Base-by-base conservation (phyloP, 2,797 vertebrate species). In the Sciurus carolinensis region DNA sequence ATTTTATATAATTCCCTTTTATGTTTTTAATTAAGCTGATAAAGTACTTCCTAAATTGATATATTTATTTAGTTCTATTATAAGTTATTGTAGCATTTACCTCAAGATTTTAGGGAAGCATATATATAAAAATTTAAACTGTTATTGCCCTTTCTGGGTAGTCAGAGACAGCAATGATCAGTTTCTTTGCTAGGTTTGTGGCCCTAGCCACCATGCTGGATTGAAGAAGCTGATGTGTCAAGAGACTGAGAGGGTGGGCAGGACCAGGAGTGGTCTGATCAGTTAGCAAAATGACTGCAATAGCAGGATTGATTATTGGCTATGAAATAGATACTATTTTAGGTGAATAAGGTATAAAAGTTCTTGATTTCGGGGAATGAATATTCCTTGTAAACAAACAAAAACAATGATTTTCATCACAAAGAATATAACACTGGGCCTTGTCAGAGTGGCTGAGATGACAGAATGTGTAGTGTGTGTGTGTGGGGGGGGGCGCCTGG, bases 191-290 rank as follows among this genome's bases (percentile, higher is more conserved):
- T 71, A 3, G 17, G 18, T 5, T 50, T 44, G 26, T 47, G 83
- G 14, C 4, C 0, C n/a, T 18, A 33, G 24, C 14, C 6, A 20
- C 13, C 50, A 59, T 1, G 15, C 1, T 1, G 4, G 4, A n/a
- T 6, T 0, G 2, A 71, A 42, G 59, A 52, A 22, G 57, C 14
- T 36, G 36, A 24, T 33, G 2, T 44, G 18, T 1, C 30, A 20
- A 2, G 17, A 28, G 30, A 6, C 28, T 18, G 36, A 10, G 4
- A 5, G 22, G n/a, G 10, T 50, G 50, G 17, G 22, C 3, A 14
- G 30, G 66, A 26, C 47, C 39, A 8, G 36, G 66, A 24, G 28
- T 11, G 3, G 30, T 47, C 13, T 30, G 73, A 89, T 24, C 44
- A 26, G 11, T 13, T 14, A 50, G 64, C 8, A 79, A 33, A 50